phyloP scores from a whole-genome alignment of 2,888 invertebrate genomes.

The Catocala sponsa region DNA sequence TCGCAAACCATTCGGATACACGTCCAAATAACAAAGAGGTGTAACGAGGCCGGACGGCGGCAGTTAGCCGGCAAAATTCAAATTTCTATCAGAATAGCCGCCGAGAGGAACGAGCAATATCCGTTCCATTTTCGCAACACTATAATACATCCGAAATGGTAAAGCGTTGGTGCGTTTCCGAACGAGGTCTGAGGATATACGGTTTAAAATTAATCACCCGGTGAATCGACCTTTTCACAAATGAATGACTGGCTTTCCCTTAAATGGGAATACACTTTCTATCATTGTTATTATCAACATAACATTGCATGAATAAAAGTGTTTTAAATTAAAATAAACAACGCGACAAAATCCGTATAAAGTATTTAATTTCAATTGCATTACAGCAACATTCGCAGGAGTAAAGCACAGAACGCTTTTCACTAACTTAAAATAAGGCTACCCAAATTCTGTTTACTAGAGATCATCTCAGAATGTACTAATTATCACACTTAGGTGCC shows the following conservation, averaged over 20 bases:
- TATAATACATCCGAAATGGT: constrained; percentile 66
- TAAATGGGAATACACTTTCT: not conserved
- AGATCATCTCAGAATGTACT: too few species aligned
- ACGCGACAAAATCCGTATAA: too few species aligned
- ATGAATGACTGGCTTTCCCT: constrained; percentile 1
- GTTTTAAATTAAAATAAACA: too few species aligned
- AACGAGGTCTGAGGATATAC: constrained; percentile 59
- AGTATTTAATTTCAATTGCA: too few species aligned
- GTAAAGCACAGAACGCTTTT: too few species aligned
- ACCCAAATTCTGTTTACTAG: too few species aligned
- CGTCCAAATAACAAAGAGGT: constrained; percentile 76
- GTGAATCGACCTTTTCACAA: constrained; percentile 35
- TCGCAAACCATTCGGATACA: constrained; percentile 55
- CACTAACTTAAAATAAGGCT: too few species aligned
- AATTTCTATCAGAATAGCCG: constrained; percentile 84
- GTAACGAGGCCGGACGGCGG: constrained; percentile 77
- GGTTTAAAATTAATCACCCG: constrained; percentile 48
- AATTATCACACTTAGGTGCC: too few species aligned
- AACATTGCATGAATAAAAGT: too few species aligned
- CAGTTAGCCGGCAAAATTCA: constrained; percentile 87
- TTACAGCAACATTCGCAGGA: too few species aligned
- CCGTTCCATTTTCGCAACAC: constrained; percentile 87
- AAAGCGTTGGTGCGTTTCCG: constrained; percentile 78
- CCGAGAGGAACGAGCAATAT: constrained; percentile 85
- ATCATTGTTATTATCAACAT: too few species aligned